Conservation (phyloP, 2,113 vertebrate genomes). For the Salminus brasiliensis region DNA sequence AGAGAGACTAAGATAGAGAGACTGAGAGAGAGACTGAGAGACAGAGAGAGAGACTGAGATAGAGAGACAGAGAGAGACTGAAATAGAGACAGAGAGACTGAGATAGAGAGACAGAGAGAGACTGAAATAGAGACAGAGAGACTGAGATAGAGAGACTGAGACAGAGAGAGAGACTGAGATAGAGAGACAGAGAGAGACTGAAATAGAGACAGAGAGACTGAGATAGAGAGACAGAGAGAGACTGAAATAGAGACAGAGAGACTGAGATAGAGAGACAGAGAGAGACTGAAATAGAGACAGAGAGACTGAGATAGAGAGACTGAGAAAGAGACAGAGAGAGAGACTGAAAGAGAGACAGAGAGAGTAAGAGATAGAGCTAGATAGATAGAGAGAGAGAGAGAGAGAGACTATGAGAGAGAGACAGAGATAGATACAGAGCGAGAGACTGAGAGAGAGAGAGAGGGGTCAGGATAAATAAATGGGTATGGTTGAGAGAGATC, state of each 20-base stretch:
- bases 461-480: no score
- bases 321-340: no score
- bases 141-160: no score
- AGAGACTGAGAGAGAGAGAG: no score
- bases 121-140: not conserved
- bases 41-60: not conserved
- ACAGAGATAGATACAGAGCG: no score
- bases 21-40: constrained; percentile 26
- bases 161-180: not conserved
- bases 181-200: constrained; percentile 7
- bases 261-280: not conserved
- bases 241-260: no score
- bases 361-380: constrained; percentile 2
- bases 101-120: constrained; percentile 4
- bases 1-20: not conserved
- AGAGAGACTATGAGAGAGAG: no score
- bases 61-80: no score
- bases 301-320: no score
- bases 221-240: no score
- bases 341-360: constrained; percentile 2
- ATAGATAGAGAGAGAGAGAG: no score
- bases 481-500: no score
- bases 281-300: constrained; percentile 15
- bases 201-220: not conserved
- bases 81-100: not conserved